These are phyloP conservation scores for Tipula unca DNA, from an alignment of 2,888 invertebrate genomes.

Conservation along the genomic window DNA sequence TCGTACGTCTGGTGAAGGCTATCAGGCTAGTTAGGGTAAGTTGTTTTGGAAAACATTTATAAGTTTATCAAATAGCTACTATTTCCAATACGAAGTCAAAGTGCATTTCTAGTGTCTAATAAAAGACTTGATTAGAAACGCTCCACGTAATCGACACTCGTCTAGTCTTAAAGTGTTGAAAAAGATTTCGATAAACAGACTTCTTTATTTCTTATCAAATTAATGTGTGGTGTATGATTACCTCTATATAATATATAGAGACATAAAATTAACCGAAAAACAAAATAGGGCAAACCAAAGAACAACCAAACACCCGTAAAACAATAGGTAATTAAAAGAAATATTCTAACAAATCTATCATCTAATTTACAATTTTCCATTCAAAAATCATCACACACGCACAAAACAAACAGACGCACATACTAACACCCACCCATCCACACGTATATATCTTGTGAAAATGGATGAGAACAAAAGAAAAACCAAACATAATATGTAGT, in stretches of 20 bases:
- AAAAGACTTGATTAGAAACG: too few species aligned
- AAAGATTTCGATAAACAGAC: not conserved
- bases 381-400: not conserved
- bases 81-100: too few species aligned
- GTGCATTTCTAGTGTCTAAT: too few species aligned
- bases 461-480: not conserved
- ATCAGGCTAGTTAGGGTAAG: too few species aligned
- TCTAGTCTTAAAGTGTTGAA: not conserved
- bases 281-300: not conserved
- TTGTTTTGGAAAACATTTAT: too few species aligned
- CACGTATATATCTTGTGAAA: not conserved
- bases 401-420: not conserved
- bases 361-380: not conserved
- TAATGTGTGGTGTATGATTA: not conserved
- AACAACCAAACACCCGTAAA: not conserved
- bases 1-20: too few species aligned
- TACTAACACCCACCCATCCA: not conserved
- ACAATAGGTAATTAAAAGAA: not conserved
- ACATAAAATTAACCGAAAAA: not conserved
- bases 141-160: not conserved
- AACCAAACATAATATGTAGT: not conserved
- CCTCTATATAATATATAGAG: not conserved
- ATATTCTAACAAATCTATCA: not conserved
- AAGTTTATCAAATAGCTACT: too few species aligned
- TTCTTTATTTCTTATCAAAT: not conserved